Base-by-base conservation (phyloP, 2,888 invertebrate species). In the Eilema sororculum region DNA sequence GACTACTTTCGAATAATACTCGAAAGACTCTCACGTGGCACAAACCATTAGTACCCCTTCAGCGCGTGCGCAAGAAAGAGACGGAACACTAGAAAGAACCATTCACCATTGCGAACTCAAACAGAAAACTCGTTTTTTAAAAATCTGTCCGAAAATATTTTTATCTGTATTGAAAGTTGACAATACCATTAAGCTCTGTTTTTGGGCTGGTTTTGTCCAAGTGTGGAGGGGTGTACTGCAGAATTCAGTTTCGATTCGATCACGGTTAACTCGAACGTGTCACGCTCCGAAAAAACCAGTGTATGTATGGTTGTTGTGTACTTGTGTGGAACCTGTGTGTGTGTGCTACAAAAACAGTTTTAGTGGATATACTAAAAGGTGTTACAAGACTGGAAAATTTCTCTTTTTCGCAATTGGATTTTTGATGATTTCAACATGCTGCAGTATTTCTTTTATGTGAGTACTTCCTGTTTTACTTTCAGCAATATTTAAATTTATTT, bases 21-120 rank as follows among this genome's bases (percentile, higher is more conserved):
- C 82, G 82, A 74, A 75, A 37, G 74, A 60, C 75, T 74, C 69
- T 76, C 74, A 74, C 76, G 63, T 6, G 20, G 22, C 25, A 41
- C 46, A 59, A 68, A 74, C 79, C 79, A 75, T 78, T 82, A 75
- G 86, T 89, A 89, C 69, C 80, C 69, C 75, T 37, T 63, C 71
- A 68, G 82, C 89, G 86, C 85, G 20, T 61, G 84, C 89, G 88
- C 86, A 82, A 81, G 84, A 87, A 83, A 89, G 83, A 65, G 83
- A 87, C 85, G 82, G 74, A 75, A 80, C 80, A 82, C 79, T 75
- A 78, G 77, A 74, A 79, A 79, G 75, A 83, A 79, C 84, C 90
- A 90, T 90, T 91, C 91, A 86, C 90, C 84, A 81, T 82, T 78
- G 85, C 85, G 85, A 86, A 84, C 83, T 84, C 87, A 75, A 71